Percentiles rank a stretch among this genome's conserved stretches.
Conservation (phyloP, 1,140 invertebrate genomes). For the Drosophila grimshawi region DNA sequence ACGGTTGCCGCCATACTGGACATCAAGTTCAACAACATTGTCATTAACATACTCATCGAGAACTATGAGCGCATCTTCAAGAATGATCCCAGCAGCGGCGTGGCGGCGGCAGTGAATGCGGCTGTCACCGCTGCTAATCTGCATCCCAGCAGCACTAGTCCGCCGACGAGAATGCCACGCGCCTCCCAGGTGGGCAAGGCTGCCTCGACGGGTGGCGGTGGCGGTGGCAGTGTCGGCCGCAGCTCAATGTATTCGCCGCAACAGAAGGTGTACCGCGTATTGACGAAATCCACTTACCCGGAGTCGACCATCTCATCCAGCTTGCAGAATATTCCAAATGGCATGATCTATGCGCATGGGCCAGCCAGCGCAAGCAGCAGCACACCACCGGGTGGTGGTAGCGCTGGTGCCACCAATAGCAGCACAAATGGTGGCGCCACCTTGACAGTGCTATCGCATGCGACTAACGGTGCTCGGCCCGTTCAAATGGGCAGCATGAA, state of each 20-base stretch:
- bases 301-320: conserved; percentile 81
- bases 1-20: conserved; percentile 99
- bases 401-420: conserved; percentile 3
- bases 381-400: conserved; percentile 39
- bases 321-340: conserved; percentile 84
- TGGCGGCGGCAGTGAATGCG: conserved; percentile 15
- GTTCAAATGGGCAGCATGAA: conserved; percentile 75
- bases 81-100: conserved; percentile 71
- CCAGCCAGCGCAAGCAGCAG: conserved; percentile 49
- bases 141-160: conserved; percentile 67
- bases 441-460: conserved; percentile 38
- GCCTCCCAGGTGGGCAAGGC: conserved; percentile 71
- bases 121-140: conserved; percentile 33
- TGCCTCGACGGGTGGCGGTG: conserved; percentile 51
- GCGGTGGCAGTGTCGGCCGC: conserved; percentile 51
- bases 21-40: conserved; percentile 99
- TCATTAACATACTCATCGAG: conserved; percentile 98
- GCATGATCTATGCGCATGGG: conserved; percentile 69
- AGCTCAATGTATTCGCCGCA: conserved; percentile 76
- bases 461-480: conserved; percentile 49
- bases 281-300: conserved; percentile 76
- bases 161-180: conserved; percentile 77
- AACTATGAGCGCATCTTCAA: conserved; percentile 93
- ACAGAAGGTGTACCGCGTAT: conserved; percentile 74
- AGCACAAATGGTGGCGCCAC: conserved; percentile 53